phyloP scores from a whole-genome alignment of 2,797 vertebrate genomes.

The Lithobates sylvaticus region DNA sequence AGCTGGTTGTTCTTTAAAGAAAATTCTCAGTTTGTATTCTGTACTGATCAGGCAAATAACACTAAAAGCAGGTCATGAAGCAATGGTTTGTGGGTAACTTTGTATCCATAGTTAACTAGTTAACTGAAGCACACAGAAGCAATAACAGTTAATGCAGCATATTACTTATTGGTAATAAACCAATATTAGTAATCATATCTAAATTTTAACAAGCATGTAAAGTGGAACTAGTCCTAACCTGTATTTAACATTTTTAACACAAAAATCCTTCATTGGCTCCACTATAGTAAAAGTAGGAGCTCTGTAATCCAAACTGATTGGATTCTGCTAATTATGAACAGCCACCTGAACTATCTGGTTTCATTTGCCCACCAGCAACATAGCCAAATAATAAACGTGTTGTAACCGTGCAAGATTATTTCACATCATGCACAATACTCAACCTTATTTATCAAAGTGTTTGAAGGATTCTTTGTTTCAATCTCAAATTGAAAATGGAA shows the following conservation, averaged over 20 bases:
- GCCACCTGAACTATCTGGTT: constrained; percentile 4
- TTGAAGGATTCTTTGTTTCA: not conserved
- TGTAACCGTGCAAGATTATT: constrained; percentile 25
- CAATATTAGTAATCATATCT: constrained; percentile 80
- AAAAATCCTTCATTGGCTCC: constrained; percentile 73
- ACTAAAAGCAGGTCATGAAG: constrained; percentile 71
- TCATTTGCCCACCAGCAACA: not conserved
- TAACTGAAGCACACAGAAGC: constrained; percentile 78
- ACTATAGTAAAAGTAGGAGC: constrained; percentile 64
- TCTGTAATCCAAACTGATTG: constrained; percentile 66
- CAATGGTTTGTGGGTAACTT: constrained; percentile 72
- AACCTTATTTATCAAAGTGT: not conserved
- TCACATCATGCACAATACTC: constrained; percentile 24
- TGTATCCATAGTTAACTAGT: constrained; percentile 71
- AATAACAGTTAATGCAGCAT: constrained; percentile 85
- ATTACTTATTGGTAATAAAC: constrained; percentile 81
- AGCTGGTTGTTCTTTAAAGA: constrained; percentile 82
- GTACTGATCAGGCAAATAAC: constrained; percentile 73
- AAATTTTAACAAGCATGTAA: constrained; percentile 81
- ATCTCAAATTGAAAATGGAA: too few species aligned
- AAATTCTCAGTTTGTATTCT: constrained; percentile 69
- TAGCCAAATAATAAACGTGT: not conserved
- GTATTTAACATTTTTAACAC: constrained; percentile 84
- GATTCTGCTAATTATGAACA: constrained; percentile 62
- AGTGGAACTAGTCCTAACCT: constrained; percentile 82